Percentiles rank a stretch among this genome's conserved stretches.
phyloP scores from a whole-genome alignment of 2,113 vertebrate species.

The Vombatus ursinus region DNA sequence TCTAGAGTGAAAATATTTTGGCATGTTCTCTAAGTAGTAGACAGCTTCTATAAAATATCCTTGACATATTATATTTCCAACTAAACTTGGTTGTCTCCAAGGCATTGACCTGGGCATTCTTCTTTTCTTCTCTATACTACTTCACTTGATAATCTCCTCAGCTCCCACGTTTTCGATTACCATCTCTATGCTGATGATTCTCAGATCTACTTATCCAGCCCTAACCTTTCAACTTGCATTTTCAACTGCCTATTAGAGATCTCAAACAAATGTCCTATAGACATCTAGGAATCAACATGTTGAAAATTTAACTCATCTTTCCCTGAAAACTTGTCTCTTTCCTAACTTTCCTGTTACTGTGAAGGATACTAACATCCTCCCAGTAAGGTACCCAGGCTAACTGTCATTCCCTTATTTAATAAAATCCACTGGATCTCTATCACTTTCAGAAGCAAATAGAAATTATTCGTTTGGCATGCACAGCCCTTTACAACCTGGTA shows the following conservation, averaged over 20 bases:
- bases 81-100: neutral
- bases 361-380: no score
- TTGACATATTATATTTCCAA: neutral
- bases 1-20: neutral
- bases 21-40: neutral
- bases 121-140: neutral
- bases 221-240: neutral
- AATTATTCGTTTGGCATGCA: no score
- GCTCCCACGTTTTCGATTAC: neutral
- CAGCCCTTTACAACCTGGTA: no score
- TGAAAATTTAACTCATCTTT: neutral
- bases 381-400: no score
- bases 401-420: no score
- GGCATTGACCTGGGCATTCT: neutral
- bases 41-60: neutral
- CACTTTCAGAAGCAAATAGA: no score
- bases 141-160: neutral
- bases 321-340: neutral
- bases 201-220: neutral
- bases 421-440: no score
- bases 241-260: neutral
- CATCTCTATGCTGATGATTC: neutral
- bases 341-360: neutral
- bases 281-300: neutral
- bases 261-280: neutral